Base-by-base conservation (phyloP, 2,113 vertebrate species). In the Parotia lawesii region DNA sequence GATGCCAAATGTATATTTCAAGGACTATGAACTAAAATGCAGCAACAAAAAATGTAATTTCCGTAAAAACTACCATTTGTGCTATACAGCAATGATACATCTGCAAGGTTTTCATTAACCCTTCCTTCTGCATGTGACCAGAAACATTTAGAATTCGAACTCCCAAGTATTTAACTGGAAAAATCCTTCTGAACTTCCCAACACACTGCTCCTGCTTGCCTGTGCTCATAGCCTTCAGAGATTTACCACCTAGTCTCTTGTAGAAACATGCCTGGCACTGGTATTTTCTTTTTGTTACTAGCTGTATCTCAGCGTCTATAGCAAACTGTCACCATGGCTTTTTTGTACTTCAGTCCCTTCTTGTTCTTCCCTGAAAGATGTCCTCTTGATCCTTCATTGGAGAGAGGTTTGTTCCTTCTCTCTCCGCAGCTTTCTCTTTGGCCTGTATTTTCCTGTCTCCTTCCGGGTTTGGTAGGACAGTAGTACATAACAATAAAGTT, bases 61-160 rank as follows among this genome's bases (percentile, higher is more conserved):
- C n/a, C 51, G 4, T 53, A 40, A 76, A 73, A 38, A 11, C 3
- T 16, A 57, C 28, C 11, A 45, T 53, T 82, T 69, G 6, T 28
- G 11, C 5, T 51, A 8, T 64, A 47, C 10, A 85, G 6, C 7
- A 79, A 18, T 0, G 1, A 53, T 8, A 14, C 1, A 53, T 48
- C 13, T 42, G 3, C 9, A 44, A 21, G 37, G 5, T 64, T 82
- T 81, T 62, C 25, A n/a, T 48, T 79, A 78, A 44, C 5, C 2
- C 6, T 67, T 60, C 48, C 31, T 78, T 82, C 40, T 67, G 11
- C 5, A 22, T 2, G 3, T 24, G 16, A 50, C 7, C 11, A 74
- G 42, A 74, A 69, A 8, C 6, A 44, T 53, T 76, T 61, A 28
- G 31, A 48, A 42, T 45, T 62, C 35, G 53, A 62, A 48, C 9